Conservation (phyloP, 2,888 invertebrate genomes). For the Dastarcus helophoroides region DNA sequence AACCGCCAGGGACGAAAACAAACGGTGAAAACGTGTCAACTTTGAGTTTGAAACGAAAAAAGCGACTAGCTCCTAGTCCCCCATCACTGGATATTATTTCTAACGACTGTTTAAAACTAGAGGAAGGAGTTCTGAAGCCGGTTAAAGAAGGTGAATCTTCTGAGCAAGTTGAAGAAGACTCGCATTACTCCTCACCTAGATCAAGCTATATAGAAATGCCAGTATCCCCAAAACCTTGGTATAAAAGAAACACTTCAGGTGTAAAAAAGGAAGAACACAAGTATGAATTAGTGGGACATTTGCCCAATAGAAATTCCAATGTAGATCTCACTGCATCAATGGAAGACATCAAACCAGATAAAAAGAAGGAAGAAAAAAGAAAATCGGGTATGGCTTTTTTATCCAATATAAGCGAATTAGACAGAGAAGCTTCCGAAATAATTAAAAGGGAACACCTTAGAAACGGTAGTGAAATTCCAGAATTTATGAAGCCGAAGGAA, state of each 20-base stretch:
- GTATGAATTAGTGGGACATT: slow-evolving; percentile 26
- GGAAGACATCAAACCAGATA: slow-evolving; percentile 14
- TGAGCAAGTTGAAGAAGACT: slow-evolving; percentile 14
- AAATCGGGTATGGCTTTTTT: slow-evolving; percentile 49
- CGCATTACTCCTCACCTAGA: slow-evolving; percentile 22
- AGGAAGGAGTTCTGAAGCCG: slow-evolving; percentile 38
- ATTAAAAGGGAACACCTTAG: slow-evolving; percentile 41
- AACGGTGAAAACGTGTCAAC: slow-evolving; percentile 20
- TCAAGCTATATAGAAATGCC: slow-evolving; percentile 29
- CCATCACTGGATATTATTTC: slow-evolving; percentile 31
- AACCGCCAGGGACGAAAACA: slow-evolving; percentile 43
- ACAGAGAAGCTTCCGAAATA: slow-evolving; percentile 66
- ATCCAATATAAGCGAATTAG: slow-evolving; percentile 68
- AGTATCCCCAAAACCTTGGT: slow-evolving; percentile 53
- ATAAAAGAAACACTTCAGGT: slow-evolving; percentile 42
- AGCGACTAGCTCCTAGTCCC: slow-evolving; percentile 38
- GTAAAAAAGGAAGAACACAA: slow-evolving; percentile 27
- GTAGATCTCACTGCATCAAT: slow-evolving; percentile 21
- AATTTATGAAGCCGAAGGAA: slow-evolving; percentile 34
- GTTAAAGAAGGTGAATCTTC: slow-evolving; percentile 28
- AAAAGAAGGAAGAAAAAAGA: slow-evolving; percentile 39
- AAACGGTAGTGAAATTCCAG: slow-evolving; percentile 26
- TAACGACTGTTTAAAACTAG: slow-evolving; percentile 39
- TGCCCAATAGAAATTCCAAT: slow-evolving; percentile 39
- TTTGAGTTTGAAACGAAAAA: slow-evolving; percentile 32